Evolutionary conservation across 2,888 invertebrate genomes (phyloP).

Genomic region (Thymelicus acteon): DNA sequence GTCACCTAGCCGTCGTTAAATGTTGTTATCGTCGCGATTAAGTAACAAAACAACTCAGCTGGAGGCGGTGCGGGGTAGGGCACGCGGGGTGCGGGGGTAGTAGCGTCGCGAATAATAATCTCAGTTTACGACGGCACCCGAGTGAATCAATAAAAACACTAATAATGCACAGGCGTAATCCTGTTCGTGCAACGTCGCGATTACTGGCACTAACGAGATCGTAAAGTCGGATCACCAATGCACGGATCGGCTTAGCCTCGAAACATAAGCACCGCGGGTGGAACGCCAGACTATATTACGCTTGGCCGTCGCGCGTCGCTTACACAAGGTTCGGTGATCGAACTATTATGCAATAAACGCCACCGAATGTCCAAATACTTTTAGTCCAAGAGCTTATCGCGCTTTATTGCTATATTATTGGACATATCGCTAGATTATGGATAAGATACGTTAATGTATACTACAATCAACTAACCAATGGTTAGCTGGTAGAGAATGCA

Average conservation of each 20-base stretch:
- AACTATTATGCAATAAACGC: constrained; percentile 25
- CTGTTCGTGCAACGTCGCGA: constrained; percentile 77
- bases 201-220: constrained; percentile 83
- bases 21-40: constrained; percentile 84
- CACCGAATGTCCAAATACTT: constrained; percentile 29
- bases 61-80: constrained; percentile 53
- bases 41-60: constrained; percentile 82
- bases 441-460: constrained; percentile 22
- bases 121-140: constrained; percentile 84
- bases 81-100: constrained; percentile 55
- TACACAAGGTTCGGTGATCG: background rate
- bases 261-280: constrained; percentile 43
- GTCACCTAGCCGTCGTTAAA: constrained; percentile 85
- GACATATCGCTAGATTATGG: constrained; percentile 18
- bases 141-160: constrained; percentile 86
- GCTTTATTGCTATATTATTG: constrained; percentile 25
- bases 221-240: constrained; percentile 82
- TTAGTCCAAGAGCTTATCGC: constrained; percentile 26
- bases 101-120: constrained; percentile 82
- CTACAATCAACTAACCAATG: background rate
- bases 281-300: constrained; percentile 15
- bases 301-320: constrained; percentile 6
- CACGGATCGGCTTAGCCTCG: constrained; percentile 75
- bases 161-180: constrained; percentile 84
- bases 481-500: too few species aligned